A percentile compares a stretch with the other conserved stretches of the same genome.
Conservation (phyloP, 2,797 vertebrate genomes). For the Gymnothorax reevesii region DNA sequence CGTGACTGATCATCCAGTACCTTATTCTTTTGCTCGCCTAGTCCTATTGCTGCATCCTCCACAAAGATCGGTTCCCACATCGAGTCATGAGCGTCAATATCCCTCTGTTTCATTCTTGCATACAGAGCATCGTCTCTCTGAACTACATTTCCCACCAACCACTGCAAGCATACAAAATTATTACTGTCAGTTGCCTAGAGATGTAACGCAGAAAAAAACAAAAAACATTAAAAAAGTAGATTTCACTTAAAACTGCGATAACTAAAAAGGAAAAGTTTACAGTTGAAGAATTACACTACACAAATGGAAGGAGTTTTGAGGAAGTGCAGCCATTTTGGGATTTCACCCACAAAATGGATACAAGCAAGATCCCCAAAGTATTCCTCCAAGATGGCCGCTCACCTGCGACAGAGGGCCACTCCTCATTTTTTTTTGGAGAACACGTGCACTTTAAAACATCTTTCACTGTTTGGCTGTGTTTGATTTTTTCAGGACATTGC, state of each 20-base stretch:
- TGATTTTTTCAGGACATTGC: slow-evolving; percentile 13
- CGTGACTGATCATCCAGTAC: slow-evolving; percentile 52
- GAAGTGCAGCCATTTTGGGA: slow-evolving; percentile 29
- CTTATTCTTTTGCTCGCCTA: slow-evolving; percentile 77
- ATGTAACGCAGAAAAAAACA: slow-evolving; percentile 15
- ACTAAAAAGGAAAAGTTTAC: slow-evolving; percentile 18
- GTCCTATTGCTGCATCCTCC: slow-evolving; percentile 75
- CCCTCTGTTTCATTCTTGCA: slow-evolving; percentile 79
- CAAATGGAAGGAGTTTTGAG: slow-evolving; percentile 15
- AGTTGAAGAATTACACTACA: slow-evolving; percentile 28
- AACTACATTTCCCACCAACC: slow-evolving; percentile 79
- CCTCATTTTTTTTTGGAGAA: slow-evolving; percentile 3
- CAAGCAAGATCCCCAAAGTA: neutral
- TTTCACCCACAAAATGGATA: slow-evolving; percentile 21
- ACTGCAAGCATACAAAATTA: slow-evolving; percentile 66
- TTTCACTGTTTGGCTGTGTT: neutral
- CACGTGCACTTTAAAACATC: slow-evolving; percentile 14
- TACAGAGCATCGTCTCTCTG: slow-evolving; percentile 79
- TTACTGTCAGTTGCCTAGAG: slow-evolving; percentile 45
- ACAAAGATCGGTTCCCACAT: slow-evolving; percentile 82
- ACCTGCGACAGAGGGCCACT: neutral
- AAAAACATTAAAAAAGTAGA: slow-evolving; percentile 20
- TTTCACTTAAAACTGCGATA: slow-evolving; percentile 28
- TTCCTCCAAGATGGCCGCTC: neutral
- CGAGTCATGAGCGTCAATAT: slow-evolving; percentile 74